Base-by-base conservation (phyloP, 2,113 vertebrate species). In the Tor tambroides region DNA sequence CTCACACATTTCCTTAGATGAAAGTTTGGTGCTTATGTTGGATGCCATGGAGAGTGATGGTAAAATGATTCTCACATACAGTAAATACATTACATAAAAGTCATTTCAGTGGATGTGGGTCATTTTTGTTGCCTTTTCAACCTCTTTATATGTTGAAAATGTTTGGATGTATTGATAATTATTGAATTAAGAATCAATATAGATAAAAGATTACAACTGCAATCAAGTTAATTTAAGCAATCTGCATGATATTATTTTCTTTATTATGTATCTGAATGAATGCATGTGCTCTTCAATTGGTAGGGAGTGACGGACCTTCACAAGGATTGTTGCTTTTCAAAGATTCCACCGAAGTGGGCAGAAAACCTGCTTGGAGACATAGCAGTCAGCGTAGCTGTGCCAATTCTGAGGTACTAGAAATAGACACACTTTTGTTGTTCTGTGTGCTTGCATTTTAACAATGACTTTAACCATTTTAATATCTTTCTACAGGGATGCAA, bases 1-100 rank as follows among this genome's bases (percentile, higher is more conserved):
- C 32, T 97, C 90, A 79, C 94, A 97, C 63, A 87, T 96, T 71
- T 96, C 96, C 23, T 87, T 92, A 32, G 95, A 97, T 15, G 93
- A 95, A 87, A 92, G 96, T 86, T 89, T 89, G 72, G 91, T 96
- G 54, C 94, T 96, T 80, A 92, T 92, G 21, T 94, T 86, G 85
- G 96, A 98, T 80, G 97, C 97, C 72, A 63, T 96, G 87, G 98
- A 98, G 89, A 98, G 96, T 77, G 97, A 98, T 89, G 97, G 98
- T 98, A 94, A 88, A 81, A 67, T 9, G 19, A 41, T 61, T 30
- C 32, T 8, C 11, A n/a, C 21, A n/a, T 23, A 59, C n/a, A n/a
- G n/a, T n/a, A n/a, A 23, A 38, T 32, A 56, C 8, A 49, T 49
- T 3, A 2, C 41, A 43, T 11, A 11, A 26, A 17, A 76, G 3